Evolutionary conservation across 2,797 vertebrate genomes (phyloP), one percentile per base, ranked within the genome.

Genomic region (Carapus acus): DNA sequence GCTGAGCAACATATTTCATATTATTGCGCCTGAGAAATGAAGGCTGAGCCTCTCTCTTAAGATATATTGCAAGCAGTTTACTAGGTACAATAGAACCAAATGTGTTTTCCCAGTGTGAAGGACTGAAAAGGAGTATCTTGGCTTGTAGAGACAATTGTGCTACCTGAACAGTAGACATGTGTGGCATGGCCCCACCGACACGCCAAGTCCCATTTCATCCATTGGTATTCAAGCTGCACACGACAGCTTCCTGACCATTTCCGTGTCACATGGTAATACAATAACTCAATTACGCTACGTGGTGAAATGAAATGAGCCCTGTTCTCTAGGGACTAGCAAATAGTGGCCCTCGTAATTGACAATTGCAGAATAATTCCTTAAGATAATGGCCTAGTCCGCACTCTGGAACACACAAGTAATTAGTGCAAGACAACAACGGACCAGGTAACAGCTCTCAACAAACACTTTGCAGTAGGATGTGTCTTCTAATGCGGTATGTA

Each of bases 271-370:
- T 37, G 48, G 75, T 78, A 83, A 85, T 73, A 82, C 79, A 78
- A 80, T 82, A 74, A 77, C 70, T 82, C 80, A 83, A 84, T 87
- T 84, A 85, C 62, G 42, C 62, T 68, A 78, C 67, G 76, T 80
- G 83, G 79, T 85, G 81, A 83, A 83, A 80, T 71, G 73, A 84
- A 87, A 83, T 85, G 76, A 82, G 78, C 54, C 69, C 37, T 83
- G 84, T 82, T 85, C 83, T 83, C 83, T 74, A 19, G 80, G 82
- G 83, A 77, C 74, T 8, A 58, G 76, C 79, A 80, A 80, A 85
- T 74, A 83, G 80, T 71, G 74, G 69, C 65, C 63, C 61, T 73
- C 31, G 17, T 80, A 83, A 84, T 79, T 81, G 77, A 85, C 81
- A 77, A 79, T 67, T 59, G 67, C 71, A 40, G 73, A 67, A 68